Base-by-base conservation (phyloP, 2,797 vertebrate genomes). In the Pangasius sanitwongsei region DNA sequence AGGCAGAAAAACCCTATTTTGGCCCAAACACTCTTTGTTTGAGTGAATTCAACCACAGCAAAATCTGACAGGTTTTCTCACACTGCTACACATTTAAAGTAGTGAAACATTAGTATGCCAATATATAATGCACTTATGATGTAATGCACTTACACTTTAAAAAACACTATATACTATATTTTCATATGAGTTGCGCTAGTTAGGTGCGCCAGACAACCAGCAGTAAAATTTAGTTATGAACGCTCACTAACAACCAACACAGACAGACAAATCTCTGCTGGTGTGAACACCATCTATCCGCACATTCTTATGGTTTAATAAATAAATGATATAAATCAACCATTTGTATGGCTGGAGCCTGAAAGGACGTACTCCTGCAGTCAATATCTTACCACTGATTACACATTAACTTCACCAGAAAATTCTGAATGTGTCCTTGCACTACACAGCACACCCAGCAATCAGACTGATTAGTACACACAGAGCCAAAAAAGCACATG, bases 251-350 rank as follows among this genome's bases (percentile, higher is more conserved):
- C 48, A 78, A 31, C 75, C 15, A 18, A 48, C 12, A 77, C 74
- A 15, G 44, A 53, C 12, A 13, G 72, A 74, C 25, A 74, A 11
- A 74, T 44, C 37, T 44, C 37, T 74, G 37, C 70, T 8, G 20
- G 9, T 5, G 20, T 11, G 37, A 74, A 74, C 70, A 74, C 72
- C 41, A 75, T 25, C 3, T 41, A 72, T 72, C 28, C 28, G 2
- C 53, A 34, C 23, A 81, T 59, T 37, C 78, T 57, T 34, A 82
- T 37, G 55, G 20, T 61, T 83, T 61, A 44, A 82, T 82, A 59
- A 82, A 82, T 83, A 83, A 63, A 63, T 41, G 34, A 83, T 63
- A 83, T 63, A 44, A 81, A 48, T 82, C 34, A 82, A 82, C 34
- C 34, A 61, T 82, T 61, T 61, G 57, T 41, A 41, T 28, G 80